Percentiles rank a stretch among this genome's conserved stretches.
These are phyloP conservation scores for Anisognathus igniventris DNA, from an alignment of 2,797 vertebrate genomes.

Conservation along the genomic window DNA sequence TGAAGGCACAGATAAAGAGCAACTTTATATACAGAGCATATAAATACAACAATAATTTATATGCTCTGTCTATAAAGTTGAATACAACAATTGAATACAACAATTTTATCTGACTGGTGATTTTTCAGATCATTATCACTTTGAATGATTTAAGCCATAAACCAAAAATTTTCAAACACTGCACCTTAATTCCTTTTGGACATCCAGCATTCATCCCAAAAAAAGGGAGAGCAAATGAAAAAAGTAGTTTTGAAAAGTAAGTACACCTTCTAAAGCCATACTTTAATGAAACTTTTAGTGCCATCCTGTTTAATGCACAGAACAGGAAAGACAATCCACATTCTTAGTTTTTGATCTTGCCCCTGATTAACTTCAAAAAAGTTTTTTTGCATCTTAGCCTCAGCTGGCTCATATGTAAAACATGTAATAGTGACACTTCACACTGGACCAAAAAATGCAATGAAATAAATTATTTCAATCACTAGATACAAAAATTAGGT, in stretches of 20 bases:
- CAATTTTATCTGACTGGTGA: neutral
- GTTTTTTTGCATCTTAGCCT: neutral
- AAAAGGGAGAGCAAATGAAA: neutral
- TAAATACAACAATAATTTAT: no score
- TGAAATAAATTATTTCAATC: neutral
- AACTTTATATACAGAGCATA: neutral
- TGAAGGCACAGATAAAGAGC: neutral
- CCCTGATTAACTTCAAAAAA: neutral
- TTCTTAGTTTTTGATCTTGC: neutral
- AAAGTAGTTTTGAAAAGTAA: neutral
- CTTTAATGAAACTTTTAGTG: neutral
- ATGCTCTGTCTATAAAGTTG: no score
- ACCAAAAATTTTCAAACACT: neutral
- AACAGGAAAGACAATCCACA: neutral
- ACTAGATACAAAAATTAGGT: neutral
- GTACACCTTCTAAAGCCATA: neutral
- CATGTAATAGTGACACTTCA: neutral
- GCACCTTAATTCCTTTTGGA: neutral
- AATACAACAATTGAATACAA: neutral
- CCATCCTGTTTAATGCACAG: neutral
- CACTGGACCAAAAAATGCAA: neutral
- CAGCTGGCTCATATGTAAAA: neutral
- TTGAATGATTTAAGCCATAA: neutral
- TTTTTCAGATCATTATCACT: neutral
- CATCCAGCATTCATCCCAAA: neutral